A percentile compares a stretch with the other conserved stretches of the same genome.
phyloP scores from a whole-genome alignment of 2,797 vertebrate genomes.

The Tenualosa thibaudeaui region DNA sequence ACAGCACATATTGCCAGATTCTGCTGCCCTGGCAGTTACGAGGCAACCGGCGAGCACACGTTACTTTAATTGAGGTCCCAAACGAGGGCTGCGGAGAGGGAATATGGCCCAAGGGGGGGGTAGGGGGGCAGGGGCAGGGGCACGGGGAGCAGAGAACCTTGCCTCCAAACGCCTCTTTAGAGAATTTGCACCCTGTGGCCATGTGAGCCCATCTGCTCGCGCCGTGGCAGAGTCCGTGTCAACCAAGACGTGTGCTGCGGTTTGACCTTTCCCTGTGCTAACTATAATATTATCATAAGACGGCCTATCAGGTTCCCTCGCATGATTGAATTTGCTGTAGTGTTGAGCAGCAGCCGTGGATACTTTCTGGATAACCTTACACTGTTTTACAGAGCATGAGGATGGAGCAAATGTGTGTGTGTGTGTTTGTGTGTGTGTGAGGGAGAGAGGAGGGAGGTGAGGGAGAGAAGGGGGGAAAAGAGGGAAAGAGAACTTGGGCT shows the following conservation, averaged over 20 bases:
- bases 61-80: constrained; percentile 55
- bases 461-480: not conserved
- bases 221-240: constrained; percentile 65
- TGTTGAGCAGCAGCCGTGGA: constrained; percentile 16
- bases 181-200: constrained; percentile 61
- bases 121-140: constrained; percentile 13
- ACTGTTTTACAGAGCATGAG: constrained; percentile 1
- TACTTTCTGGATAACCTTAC: constrained; percentile 38
- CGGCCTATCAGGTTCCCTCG: constrained; percentile 61
- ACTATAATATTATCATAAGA: constrained; percentile 83
- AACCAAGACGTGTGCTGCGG: constrained; percentile 69
- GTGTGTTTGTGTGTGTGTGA: not conserved
- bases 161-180: constrained; percentile 56
- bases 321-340: constrained; percentile 33
- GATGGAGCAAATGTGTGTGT: not conserved
- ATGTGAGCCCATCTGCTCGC: constrained; percentile 67
- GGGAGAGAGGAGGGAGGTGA: not conserved
- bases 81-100: constrained; percentile 55
- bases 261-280: constrained; percentile 78
- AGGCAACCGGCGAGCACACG: constrained; percentile 44
- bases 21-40: constrained; percentile 65
- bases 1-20: constrained; percentile 56
- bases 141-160: constrained; percentile 22
- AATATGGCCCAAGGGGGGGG: constrained; percentile 35
- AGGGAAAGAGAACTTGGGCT: not conserved